Evolutionary conservation across 2,797 vertebrate species (phyloP), one percentile per base, ranked within the genome.

Genomic region (Chaenodraco wilsoni): DNA sequence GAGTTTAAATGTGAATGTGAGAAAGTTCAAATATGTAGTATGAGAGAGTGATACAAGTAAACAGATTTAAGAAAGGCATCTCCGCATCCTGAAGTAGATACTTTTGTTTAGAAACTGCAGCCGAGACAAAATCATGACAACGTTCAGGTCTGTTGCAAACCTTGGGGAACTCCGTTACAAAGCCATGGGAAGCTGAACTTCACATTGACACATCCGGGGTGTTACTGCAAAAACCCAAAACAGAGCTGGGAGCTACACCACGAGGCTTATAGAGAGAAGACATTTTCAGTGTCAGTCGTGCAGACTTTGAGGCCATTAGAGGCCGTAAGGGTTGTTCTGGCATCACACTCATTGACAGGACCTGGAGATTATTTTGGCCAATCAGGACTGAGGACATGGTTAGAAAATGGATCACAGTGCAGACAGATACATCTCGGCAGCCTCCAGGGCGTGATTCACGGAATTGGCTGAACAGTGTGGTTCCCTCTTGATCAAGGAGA

Each of bases 351-450:
- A 92, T 92, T 94, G 59, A 77, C 11, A 15, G 48, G 27, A 69
- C 41, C 44, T 11, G 3, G 10, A 78, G 72, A n/a, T 44, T 27
- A 54, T 41, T 85, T 50, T 72, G 90, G 82, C 85, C 83, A 83
- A 90, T 83, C 57, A 49, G 55, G 40, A 72, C 41, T 44, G 55
- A 50, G 60, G 50, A 46, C 33, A 67, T 50, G 0, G 40, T 56
- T 73, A 40, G 40, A 59, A 83, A 93, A 97, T 96, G 96, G 96
- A 96, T 98, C 96, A 98, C 98, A 98, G 97, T 98, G 97, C 96
- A 95, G 97, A 93, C 49, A 45, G 59, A 89, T 64, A 74, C 68
- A 83, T 58, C 64, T 72, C 1, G 37, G 74, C 62, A 82, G 84
- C 86, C 82, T 70, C 78, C 58, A 59, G 50, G 69, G 80, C 82